A percentile compares a stretch with the other conserved stretches of the same genome.
Conservation (phyloP, 1,140 invertebrate species). For the Temnothorax nylanderi region DNA sequence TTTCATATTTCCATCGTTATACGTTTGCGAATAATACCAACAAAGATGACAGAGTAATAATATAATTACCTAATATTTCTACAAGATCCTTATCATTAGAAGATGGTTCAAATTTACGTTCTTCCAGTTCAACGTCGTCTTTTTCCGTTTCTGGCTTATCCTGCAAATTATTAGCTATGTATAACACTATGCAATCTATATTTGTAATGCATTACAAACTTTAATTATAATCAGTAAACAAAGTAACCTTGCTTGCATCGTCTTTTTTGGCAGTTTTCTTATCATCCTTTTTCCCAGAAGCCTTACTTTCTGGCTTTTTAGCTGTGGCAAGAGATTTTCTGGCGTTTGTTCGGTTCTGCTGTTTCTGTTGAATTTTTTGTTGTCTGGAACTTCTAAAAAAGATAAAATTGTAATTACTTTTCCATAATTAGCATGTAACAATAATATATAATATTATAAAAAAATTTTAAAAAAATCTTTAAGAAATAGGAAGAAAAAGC, state of each 20-base stretch:
- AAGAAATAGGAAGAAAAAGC: conserved; percentile 10
- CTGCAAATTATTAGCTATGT: conserved; percentile 66
- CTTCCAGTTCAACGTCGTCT: conserved; percentile 90
- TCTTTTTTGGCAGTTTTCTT: conserved; percentile 86
- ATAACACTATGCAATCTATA: conserved; percentile 39
- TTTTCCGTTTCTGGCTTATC: conserved; percentile 89
- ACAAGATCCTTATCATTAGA: conserved; percentile 97
- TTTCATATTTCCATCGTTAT: conserved; percentile 4
- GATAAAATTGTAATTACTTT: background rate
- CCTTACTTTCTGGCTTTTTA: conserved; percentile 83
- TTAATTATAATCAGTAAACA: background rate
- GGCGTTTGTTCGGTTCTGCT: conserved; percentile 82
- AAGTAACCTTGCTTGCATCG: conserved; percentile 80
- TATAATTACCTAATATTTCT: conserved; percentile 92
- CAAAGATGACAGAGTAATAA: background rate
- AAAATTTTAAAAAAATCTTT: background rate
- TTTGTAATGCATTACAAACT: background rate
- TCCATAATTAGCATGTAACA: conserved; percentile 20
- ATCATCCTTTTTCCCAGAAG: conserved; percentile 86
- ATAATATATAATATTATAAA: conserved; percentile 1
- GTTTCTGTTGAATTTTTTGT: conserved; percentile 84
- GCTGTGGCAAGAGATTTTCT: conserved; percentile 81
- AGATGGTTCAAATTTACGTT: conserved; percentile 96
- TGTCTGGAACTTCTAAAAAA: conserved; percentile 78
- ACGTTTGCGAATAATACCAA: background rate